Percentiles rank a stretch among this genome's conserved stretches.
Conservation (phyloP, 2,888 invertebrate species). For the Ophion obscuratus region DNA sequence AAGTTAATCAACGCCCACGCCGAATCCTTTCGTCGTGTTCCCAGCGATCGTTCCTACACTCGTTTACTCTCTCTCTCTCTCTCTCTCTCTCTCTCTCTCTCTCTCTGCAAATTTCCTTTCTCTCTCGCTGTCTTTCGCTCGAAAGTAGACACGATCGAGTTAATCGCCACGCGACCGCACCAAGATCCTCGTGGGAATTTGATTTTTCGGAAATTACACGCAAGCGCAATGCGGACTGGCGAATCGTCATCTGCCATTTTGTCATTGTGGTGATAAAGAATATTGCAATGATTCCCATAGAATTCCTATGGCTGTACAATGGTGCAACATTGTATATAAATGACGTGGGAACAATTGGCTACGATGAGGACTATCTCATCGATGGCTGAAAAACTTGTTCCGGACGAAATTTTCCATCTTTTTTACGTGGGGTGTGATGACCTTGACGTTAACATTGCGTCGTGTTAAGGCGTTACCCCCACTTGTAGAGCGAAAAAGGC, state of each 20-base stretch:
- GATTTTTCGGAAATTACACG: conserved; percentile 15
- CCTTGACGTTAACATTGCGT: too few species aligned
- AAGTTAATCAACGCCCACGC: conserved; percentile 67
- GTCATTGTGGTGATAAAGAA: conserved; percentile 6
- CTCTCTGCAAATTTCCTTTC: neutral
- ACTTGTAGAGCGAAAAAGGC: too few species aligned
- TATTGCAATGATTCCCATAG: neutral
- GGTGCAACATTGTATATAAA: too few species aligned
- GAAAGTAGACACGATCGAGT: conserved; percentile 50
- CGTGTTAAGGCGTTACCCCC: too few species aligned
- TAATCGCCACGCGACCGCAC: conserved; percentile 53
- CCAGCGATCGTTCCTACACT: conserved; percentile 35
- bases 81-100: neutral
- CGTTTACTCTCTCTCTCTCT: conserved; percentile 13
- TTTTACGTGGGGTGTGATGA: too few species aligned
- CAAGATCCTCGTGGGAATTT: conserved; percentile 26
- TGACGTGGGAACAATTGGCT: too few species aligned
- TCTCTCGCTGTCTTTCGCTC: conserved; percentile 9
- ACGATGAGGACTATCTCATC: too few species aligned
- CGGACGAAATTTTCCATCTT: too few species aligned
- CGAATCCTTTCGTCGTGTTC: conserved; percentile 43
- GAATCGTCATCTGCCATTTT: neutral
- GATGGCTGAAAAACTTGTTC: too few species aligned
- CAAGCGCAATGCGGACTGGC: neutral
- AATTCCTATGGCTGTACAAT: too few species aligned